Evolutionary conservation across 2,888 invertebrate species (phyloP).

Genomic region (Drosophila subsilvestris): DNA sequence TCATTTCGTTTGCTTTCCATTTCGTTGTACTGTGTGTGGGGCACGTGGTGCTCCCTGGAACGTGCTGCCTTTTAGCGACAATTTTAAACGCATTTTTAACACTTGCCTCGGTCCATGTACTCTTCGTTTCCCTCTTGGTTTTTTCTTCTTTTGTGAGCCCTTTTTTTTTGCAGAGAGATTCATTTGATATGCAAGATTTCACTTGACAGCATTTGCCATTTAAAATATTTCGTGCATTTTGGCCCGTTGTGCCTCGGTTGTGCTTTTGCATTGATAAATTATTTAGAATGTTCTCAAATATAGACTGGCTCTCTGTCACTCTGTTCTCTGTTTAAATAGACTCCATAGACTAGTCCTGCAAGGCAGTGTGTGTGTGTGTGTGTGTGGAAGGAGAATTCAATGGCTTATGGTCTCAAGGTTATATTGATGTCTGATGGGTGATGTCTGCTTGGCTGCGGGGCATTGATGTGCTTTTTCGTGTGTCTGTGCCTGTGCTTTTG

Average conservation of each 20-base stretch:
- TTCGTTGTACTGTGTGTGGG: background rate
- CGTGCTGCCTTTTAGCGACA: constrained; percentile 46
- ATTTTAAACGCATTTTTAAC: constrained; percentile 38
- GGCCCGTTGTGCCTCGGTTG: no score
- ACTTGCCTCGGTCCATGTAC: constrained; percentile 3
- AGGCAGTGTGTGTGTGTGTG: no score
- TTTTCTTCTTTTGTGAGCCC: background rate
- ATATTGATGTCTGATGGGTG: constrained; percentile 17
- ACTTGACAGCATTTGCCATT: no score
- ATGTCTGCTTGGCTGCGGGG: constrained; percentile 23
- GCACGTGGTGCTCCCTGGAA: constrained; percentile 10
- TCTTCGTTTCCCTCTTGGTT: no score
- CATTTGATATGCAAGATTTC: no score
- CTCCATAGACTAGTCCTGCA: no score
- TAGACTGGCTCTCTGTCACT: background rate
- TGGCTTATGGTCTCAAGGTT: constrained; percentile 29
- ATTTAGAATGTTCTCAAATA: constrained; percentile 36
- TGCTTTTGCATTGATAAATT: no score
- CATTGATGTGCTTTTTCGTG: constrained; percentile 12
- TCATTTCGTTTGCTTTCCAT: constrained; percentile 2
- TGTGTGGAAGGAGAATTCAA: background rate
- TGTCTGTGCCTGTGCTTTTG: constrained; percentile 6
- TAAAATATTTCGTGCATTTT: no score
- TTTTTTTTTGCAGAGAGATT: background rate
- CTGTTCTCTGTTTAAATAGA: background rate